phyloP scores from a whole-genome alignment of 2,113 vertebrate species.

The Prochilodus magdalenae region DNA sequence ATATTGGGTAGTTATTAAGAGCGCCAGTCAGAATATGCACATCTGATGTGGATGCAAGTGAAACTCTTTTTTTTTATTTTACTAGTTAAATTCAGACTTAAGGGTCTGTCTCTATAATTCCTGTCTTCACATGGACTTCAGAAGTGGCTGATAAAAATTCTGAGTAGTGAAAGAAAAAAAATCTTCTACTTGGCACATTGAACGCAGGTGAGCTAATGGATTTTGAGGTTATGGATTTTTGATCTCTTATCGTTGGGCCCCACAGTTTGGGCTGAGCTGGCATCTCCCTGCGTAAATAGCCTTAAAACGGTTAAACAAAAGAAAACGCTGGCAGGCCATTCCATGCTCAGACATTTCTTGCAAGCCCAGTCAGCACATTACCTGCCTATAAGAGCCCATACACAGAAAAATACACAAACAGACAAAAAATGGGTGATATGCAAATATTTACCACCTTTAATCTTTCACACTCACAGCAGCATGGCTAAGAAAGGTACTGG shows the following conservation, averaged over 20 bases:
- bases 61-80: no score
- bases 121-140: no score
- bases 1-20: no score
- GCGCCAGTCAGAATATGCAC: no score
- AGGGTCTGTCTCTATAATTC: no score
- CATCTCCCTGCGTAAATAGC: not conserved
- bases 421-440: not conserved
- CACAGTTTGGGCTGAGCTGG: conserved; percentile 1
- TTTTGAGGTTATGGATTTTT: conserved; percentile 11
- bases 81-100: no score
- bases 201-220: not conserved
- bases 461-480: no score
- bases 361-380: not conserved
- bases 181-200: not conserved
- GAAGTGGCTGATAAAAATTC: not conserved
- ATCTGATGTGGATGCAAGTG: no score
- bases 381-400: not conserved
- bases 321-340: conserved; percentile 2
- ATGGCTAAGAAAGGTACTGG: not conserved
- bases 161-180: not conserved
- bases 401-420: not conserved
- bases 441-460: conserved; percentile 1
- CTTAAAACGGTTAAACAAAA: conserved; percentile 8
- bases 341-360: conserved; percentile 1
- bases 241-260: not conserved